A percentile compares a stretch with the other conserved stretches of the same genome.
These are phyloP conservation scores for Panthera leo DNA, from an alignment of 2,113 vertebrate species.

Conservation along the genomic window DNA sequence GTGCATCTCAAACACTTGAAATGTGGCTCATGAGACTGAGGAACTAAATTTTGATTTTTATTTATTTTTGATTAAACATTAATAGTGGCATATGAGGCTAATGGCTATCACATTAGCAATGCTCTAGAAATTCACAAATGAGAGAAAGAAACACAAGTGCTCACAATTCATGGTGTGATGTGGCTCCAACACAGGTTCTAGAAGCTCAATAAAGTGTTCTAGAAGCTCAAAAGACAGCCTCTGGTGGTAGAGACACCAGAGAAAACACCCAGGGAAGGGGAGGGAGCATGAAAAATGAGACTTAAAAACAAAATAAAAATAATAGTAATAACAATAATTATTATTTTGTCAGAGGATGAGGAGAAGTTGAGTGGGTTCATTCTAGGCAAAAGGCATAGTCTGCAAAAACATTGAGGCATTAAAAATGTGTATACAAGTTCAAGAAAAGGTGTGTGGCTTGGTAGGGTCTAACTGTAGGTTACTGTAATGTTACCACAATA, in stretches of 20 bases:
- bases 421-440: not conserved
- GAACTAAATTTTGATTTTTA: not conserved
- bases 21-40: not conserved
- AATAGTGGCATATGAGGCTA: not conserved
- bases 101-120: not conserved
- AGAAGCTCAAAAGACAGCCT: not conserved
- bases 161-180: not conserved
- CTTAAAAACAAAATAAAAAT: not conserved
- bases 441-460: not conserved
- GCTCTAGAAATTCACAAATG: not conserved
- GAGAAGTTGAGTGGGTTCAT: not conserved
- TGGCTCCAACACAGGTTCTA: not conserved
- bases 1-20: not conserved
- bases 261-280: not conserved
- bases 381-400: not conserved
- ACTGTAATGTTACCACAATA: not conserved
- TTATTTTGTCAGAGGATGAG: not conserved
- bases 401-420: not conserved
- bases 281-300: not conserved
- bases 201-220: not conserved
- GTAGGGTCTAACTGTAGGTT: not conserved
- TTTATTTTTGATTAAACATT: slow-evolving; percentile 38
- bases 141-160: not conserved
- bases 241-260: not conserved
- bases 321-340: not conserved